Evolutionary conservation across 2,797 vertebrate species (phyloP).

Genomic region (Nannoperca australis): DNA sequence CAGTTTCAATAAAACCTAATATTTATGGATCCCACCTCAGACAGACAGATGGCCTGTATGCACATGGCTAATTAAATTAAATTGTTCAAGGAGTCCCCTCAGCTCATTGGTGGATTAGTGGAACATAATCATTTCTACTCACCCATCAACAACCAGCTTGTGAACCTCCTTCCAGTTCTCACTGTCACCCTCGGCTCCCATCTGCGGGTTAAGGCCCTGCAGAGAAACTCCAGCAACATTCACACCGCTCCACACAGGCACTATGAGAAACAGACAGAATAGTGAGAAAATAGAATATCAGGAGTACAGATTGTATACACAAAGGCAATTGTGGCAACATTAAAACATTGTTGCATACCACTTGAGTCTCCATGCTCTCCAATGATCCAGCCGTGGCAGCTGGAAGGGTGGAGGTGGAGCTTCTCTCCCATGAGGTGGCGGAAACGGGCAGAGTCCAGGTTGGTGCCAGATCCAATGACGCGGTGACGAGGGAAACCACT

Average conservation of each 20-base stretch:
- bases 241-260: constrained; percentile 97
- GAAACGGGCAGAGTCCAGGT: constrained; percentile 97
- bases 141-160: constrained; percentile 96
- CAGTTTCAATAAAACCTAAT: neutral
- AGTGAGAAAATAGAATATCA: neutral
- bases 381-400: constrained; percentile 96
- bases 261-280: constrained; percentile 70
- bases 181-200: constrained; percentile 90
- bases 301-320: neutral
- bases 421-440: constrained; percentile 95
- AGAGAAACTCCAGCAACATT: constrained; percentile 96
- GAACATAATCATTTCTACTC: constrained; percentile 47
- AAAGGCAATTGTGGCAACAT: neutral
- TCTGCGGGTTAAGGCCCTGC: constrained; percentile 90
- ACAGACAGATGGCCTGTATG: neutral
- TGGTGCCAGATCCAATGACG: constrained; percentile 96
- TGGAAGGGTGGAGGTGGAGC: constrained; percentile 91
- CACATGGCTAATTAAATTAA: neutral
- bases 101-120: neutral
- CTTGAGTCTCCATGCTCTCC: constrained; percentile 98
- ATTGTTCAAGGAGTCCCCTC: neutral
- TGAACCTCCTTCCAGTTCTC: constrained; percentile 95
- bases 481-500: constrained; percentile 96
- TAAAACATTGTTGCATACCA: constrained; percentile 83
- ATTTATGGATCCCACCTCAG: neutral